Base-by-base conservation (phyloP, 2,888 invertebrate genomes). In the Ichneumon xanthorius region DNA sequence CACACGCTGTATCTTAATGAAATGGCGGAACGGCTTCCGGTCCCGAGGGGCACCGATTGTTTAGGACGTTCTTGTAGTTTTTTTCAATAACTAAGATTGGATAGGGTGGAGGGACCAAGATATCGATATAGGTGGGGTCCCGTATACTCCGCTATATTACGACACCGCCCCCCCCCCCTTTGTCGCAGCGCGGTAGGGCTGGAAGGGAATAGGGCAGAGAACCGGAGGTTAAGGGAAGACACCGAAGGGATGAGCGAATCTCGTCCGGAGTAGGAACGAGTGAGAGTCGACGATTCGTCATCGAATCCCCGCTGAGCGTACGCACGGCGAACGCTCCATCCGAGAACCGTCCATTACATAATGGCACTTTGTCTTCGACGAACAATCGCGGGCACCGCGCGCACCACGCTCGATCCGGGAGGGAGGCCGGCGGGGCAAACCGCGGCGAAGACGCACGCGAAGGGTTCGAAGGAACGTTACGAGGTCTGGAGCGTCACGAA, bases 81-180 rank as follows among this genome's bases (percentile, higher is more conserved):
- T 78, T 72, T 89, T 90, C 89, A 90, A 90, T 91, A 92, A 91
- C 89, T 88, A 90, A 89, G 89, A 92, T 92, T 92, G 90, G 87
- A 90, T 88, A 88, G 89, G 90, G 89, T 86, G 85, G 80, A 61
- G 61, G 78, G 76, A 53, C 45, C 58, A 63, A 82, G 79, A 85
- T 71, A 71, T 79, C 70, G 77, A 81, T 68, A n/a, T 80, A 61
- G n/a, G 55, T 22, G 37, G 26, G 7, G 26, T 50, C 26, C 16
- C 73, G 11, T 50, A 22, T 30, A 71, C 4, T 26, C 19, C 26
- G 26, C 37, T 40, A 55, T 48, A 68, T 61, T 63, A 55, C 16
- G n/a, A 11, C 40, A 22, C 19, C 45, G 48, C 1, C 16, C 19
- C 9, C n/a, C 37, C 37, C 30, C 30, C 33, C 30, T 53, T n/a